Conservation (phyloP, 2,113 vertebrate genomes). For the Stigmatopora argus region DNA sequence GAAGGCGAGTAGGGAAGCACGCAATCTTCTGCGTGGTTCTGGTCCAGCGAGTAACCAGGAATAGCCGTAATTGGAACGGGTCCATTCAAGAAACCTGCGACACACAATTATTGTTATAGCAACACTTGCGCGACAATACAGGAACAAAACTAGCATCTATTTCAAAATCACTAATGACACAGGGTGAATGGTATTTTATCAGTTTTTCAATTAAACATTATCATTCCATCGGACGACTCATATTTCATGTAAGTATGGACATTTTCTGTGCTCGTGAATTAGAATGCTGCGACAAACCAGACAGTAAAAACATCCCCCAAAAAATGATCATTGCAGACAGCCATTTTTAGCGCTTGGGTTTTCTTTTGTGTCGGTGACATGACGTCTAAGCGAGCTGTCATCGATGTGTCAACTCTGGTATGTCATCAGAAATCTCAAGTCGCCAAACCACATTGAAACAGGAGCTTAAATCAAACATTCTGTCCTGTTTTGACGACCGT, state of each 20-base stretch:
- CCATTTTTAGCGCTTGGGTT: neutral
- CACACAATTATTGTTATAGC: neutral
- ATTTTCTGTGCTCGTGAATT: too few species aligned
- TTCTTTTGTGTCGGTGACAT: neutral
- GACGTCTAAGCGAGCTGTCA: neutral
- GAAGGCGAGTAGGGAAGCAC: conserved; percentile 67
- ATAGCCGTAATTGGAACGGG: neutral
- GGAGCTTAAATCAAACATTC: neutral
- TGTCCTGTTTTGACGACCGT: neutral
- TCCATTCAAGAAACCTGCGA: neutral
- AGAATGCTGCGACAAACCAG: too few species aligned
- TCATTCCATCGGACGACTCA: too few species aligned
- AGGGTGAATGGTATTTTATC: too few species aligned
- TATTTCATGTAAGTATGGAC: too few species aligned
- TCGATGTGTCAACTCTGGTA: neutral
- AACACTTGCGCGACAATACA: neutral
- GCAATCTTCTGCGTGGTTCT: conserved; percentile 72
- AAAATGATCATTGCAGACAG: neutral
- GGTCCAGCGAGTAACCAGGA: neutral
- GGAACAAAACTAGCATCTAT: neutral
- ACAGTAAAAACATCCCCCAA: too few species aligned
- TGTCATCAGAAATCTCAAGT: neutral
- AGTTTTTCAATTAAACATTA: too few species aligned
- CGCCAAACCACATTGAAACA: neutral
- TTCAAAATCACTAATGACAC: too few species aligned